Percentiles rank a stretch among this genome's conserved stretches.
phyloP scores from a whole-genome alignment of 2,888 invertebrate species.

The Ellobium chinense region DNA sequence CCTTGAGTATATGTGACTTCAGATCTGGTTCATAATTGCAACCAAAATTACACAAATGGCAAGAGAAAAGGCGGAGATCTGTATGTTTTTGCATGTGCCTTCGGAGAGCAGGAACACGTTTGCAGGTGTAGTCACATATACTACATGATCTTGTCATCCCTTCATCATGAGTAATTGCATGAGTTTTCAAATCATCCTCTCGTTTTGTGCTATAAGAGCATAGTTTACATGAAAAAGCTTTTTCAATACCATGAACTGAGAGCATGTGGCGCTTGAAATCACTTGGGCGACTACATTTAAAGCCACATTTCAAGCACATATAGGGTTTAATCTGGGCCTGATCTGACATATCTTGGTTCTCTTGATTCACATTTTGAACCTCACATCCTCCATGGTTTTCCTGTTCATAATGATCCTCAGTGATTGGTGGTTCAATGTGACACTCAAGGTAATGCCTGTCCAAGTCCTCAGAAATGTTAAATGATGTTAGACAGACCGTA shows the following conservation, averaged over 20 bases:
- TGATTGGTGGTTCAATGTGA: neutral
- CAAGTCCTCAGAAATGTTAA: slow-evolving; percentile 9
- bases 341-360: neutral
- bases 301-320: neutral
- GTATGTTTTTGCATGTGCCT: slow-evolving; percentile 22
- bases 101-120: slow-evolving; percentile 9
- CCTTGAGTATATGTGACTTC: slow-evolving; percentile 15
- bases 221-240: slow-evolving; percentile 16
- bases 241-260: slow-evolving; percentile 13
- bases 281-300: neutral
- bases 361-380: neutral
- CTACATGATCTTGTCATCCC: slow-evolving; percentile 1
- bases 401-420: neutral
- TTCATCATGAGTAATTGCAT: slow-evolving; percentile 16
- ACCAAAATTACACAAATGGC: slow-evolving; percentile 12
- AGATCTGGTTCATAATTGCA: slow-evolving; percentile 31
- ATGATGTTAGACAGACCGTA: neutral
- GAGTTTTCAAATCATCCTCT: slow-evolving; percentile 30
- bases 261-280: slow-evolving; percentile 28
- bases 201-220: slow-evolving; percentile 21
- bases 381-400: neutral
- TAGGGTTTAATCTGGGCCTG: neutral
- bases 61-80: slow-evolving; percentile 15
- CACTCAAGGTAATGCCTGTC: neutral
- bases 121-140: slow-evolving; percentile 22